A percentile compares a stretch with the other conserved stretches of the same genome.
phyloP scores from a whole-genome alignment of 1,140 invertebrate genomes.

The Sogatella furcifera region DNA sequence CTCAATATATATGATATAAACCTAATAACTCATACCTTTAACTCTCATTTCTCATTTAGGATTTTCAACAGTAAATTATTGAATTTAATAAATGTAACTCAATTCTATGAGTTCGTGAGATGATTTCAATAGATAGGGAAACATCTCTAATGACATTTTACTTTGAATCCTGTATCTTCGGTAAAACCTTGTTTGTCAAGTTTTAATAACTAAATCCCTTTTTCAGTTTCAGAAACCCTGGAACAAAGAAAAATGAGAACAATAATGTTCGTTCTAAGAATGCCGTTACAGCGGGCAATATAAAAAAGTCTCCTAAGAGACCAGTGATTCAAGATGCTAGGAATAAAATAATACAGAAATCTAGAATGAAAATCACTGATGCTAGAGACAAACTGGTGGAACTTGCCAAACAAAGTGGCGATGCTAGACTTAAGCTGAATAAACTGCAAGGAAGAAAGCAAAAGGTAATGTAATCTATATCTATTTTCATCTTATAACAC shows the following conservation, averaged over 20 bases:
- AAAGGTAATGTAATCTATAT: background rate
- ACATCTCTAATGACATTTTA: no score
- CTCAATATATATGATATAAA: no score
- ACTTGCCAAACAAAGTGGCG: slow-evolving; percentile 49
- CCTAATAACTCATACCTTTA: no score
- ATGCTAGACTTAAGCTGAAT: slow-evolving; percentile 48
- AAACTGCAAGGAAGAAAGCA: slow-evolving; percentile 32
- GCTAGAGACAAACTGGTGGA: slow-evolving; percentile 56
- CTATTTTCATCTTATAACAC: no score
- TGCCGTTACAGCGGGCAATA: no score
- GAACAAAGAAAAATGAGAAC: background rate
- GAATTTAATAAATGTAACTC: no score
- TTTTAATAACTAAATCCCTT: background rate
- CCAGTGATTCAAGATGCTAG: slow-evolving; percentile 42
- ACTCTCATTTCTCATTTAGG: no score
- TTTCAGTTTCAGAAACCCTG: background rate
- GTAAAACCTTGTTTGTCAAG: no score
- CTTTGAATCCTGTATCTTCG: no score
- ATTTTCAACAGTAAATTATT: no score
- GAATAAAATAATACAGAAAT: slow-evolving; percentile 55
- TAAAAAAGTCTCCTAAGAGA: background rate
- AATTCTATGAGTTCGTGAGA: no score
- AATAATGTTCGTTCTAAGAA: background rate
- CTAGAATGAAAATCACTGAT: slow-evolving; percentile 49
- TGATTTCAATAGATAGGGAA: no score